phyloP scores from a whole-genome alignment of 2,113 vertebrate genomes.

The Podarcis cretensis region DNA sequence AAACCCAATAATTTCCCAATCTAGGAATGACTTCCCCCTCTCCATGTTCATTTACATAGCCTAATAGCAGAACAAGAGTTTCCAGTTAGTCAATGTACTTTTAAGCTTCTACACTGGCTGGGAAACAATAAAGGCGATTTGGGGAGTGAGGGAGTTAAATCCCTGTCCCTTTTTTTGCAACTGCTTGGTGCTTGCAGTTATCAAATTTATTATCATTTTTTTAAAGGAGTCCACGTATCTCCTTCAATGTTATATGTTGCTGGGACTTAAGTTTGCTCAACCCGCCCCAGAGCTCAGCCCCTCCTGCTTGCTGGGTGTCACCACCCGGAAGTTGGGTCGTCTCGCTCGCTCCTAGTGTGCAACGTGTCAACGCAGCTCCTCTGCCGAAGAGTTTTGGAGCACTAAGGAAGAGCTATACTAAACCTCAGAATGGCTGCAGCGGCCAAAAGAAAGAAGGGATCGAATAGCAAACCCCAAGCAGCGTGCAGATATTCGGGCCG shows the following conservation, averaged over 20 bases:
- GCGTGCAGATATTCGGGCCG: neutral
- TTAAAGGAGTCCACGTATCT: no score
- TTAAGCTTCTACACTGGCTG: neutral
- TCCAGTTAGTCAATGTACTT: no score
- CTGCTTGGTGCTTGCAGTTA: no score
- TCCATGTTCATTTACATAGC: neutral
- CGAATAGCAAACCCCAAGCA: neutral
- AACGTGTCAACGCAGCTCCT: constrained; percentile 57
- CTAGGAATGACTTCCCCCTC: neutral
- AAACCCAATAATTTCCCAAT: neutral
- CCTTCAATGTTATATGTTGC: neutral
- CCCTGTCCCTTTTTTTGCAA: no score
- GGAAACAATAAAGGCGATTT: neutral
- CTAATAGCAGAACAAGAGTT: neutral
- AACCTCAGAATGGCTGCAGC: neutral
- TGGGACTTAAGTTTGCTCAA: neutral
- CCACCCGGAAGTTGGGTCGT: constrained; percentile 54
- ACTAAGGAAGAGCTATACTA: no score
- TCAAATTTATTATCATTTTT: no score
- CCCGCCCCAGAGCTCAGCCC: neutral
- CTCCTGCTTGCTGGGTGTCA: neutral
- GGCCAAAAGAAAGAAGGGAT: neutral
- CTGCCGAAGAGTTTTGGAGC: neutral
- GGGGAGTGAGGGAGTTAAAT: neutral
- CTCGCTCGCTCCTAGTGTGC: constrained; percentile 22